Evolutionary conservation across 1,140 invertebrate species (phyloP), one percentile per base, ranked within the genome.

Genomic region (Caenorhabditis briggsae): DNA sequence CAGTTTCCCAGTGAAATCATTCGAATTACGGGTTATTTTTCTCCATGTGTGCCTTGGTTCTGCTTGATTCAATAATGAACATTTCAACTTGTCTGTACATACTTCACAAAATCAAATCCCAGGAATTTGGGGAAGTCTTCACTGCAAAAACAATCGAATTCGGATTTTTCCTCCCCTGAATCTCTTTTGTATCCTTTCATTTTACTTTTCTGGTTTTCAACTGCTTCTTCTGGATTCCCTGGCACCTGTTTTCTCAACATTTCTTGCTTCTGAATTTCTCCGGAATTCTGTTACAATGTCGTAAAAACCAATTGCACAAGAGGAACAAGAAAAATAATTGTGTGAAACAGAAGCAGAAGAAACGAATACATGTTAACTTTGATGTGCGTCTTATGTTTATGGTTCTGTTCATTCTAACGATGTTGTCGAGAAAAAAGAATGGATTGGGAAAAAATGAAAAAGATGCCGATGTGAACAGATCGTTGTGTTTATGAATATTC

Each of bases 341-440:
- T 78, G 70, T 78, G 70, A 78, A 78, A 50, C 46, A 12, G 70
- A n/a, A 43, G n/a, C 18, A 20, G 33, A 48, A 11, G 33, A 46
- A 43, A 8, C 43, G 16, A 70, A 78, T 50, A 78, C 70, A 78
- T 78, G 70, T 78, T 78, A 78, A 78, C 70, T 78, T 78, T 78
- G 70, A 78, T 78, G 70, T 78, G 70, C 18, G 70, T 48, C 70
- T 78, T 78, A 78, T 78, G 70, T 78, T 78, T 78, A 78, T 78
- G 70, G 70, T 78, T 78, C 50, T 78, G 70, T 78, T 50, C 70
- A 78, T 78, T n/a, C 43, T 78, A 50, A 78, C 70, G 70, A 78
- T 50, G 70, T 78, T 78, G 9, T 70, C 64, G 11, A 50, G 12
- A 78, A 48, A 70, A 70, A 53, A n/a, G n/a, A 53, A 53, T 16